Base-by-base conservation (phyloP, 2,888 invertebrate species). In the Mayetiola destructor region DNA sequence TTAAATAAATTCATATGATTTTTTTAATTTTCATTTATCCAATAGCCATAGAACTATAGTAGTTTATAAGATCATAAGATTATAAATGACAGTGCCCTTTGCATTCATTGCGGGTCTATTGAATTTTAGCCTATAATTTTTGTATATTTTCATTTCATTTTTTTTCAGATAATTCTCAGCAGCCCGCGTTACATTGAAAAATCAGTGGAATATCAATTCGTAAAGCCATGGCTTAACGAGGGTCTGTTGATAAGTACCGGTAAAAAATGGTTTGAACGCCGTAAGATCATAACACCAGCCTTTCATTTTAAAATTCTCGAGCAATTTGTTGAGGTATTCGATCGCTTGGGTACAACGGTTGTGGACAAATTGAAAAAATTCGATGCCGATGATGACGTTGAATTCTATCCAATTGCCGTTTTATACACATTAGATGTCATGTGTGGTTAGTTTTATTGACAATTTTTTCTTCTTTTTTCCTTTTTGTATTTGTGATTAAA, bases 221-320 rank as follows among this genome's bases (percentile, higher is more conserved):
- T 79, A 10, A 66, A 67, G 29, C 70, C 74, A 0, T 79, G 79
- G 79, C 67, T 78, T 1, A 73, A 76, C 12, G 72, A 76, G 57
- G 80, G 81, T 1, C 72, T 81, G 0, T 71, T 81, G 0, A 75
- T 78, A 1, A 75, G 78, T 23, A 65, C 63, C 10, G 64, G 64
- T 54, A 23, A 64, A 1, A 77, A 76, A 70, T 85, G 85, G 85
- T 75, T 76, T 62, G 70, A 72, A 2, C 76, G 82, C 12, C 74
- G 88, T 29, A 85, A 84, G 69, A 76, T 84, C 60, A 70, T 88
- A 56, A 87, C 88, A 0, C 86, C 87, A 1, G 80, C 87, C 0
- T 88, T 88, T 68, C 88, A 88, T 69, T 88, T 87, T 67, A 81
- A 82, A 65, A 85, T 87, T 57, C 70, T 88, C 35, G 81, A 84